Evolutionary conservation across 2,113 vertebrate species (phyloP).

Genomic region (Octodon degus): DNA sequence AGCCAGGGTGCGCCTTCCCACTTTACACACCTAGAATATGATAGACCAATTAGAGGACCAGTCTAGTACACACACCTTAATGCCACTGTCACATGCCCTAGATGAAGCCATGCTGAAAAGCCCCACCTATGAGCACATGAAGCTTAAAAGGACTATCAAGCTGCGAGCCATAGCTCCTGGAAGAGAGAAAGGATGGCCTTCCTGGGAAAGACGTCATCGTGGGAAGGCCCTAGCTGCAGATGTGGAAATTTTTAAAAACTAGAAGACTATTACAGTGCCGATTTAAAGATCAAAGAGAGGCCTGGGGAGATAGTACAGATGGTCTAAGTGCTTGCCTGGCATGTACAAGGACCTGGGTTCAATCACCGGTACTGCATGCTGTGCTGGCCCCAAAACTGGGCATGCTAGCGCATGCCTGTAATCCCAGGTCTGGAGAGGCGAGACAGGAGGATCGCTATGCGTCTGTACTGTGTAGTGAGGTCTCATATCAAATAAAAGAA

Average conservation of each 20-base stretch:
- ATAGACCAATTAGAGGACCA: not conserved
- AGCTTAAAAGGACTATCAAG: not conserved
- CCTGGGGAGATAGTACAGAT: no score
- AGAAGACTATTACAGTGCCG: not conserved
- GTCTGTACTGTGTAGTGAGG: no score
- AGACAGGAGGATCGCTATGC: no score
- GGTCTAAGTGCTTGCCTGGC: no score
- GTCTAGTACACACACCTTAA: not conserved
- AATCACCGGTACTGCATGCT: no score
- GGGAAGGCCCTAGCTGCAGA: not conserved
- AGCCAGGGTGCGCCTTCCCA: not conserved
- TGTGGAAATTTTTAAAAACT: not conserved
- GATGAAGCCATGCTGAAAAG: not conserved
- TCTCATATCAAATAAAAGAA: no score
- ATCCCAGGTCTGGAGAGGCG: no score
- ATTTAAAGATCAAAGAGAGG: not conserved
- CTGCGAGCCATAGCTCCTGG: not conserved
- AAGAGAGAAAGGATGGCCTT: not conserved
- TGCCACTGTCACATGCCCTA: not conserved
- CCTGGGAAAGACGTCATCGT: not conserved
- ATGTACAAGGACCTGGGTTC: no score
- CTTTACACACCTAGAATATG: not conserved
- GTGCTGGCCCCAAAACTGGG: no score
- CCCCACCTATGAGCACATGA: not conserved
- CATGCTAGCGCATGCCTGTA: no score